phyloP scores from a whole-genome alignment of 2,888 invertebrate species.

The Incurvaria masculella region DNA sequence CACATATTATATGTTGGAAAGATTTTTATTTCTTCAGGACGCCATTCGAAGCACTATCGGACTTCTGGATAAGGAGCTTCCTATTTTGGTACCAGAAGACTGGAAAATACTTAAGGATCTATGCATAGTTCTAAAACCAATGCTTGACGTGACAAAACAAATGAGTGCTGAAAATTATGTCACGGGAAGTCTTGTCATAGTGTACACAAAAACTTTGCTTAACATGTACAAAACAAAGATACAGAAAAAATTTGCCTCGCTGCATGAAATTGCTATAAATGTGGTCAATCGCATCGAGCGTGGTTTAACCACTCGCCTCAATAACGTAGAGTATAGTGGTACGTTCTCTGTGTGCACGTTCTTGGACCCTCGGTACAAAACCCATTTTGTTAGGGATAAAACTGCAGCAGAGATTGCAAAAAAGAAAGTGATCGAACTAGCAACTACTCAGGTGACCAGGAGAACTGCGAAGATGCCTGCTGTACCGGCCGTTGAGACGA shows the following conservation, averaged over 20 bases:
- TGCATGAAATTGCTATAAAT: not conserved
- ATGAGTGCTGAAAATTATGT: constrained; percentile 6
- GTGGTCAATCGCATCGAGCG: constrained; percentile 6
- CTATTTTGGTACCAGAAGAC: constrained; percentile 7
- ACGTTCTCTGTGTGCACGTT: constrained; percentile 14
- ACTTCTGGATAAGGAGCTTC: constrained; percentile 9
- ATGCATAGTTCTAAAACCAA: constrained; percentile 1
- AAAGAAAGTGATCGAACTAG: constrained; percentile 9
- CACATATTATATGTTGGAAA: constrained; percentile 7
- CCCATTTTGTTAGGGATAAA: constrained; percentile 10
- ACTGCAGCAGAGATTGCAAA: constrained; percentile 12
- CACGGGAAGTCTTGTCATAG: constrained; percentile 9
- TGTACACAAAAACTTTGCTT: constrained; percentile 6
- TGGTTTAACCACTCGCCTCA: constrained; percentile 11
- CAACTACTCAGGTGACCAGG: constrained; percentile 7
- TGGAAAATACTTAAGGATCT: constrained; percentile 9
- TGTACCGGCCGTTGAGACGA: too few relatives aligned
- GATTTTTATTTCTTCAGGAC: constrained; percentile 8
- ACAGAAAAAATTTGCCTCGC: constrained; percentile 2
- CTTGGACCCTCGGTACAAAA: constrained; percentile 15
- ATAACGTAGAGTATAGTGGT: constrained; percentile 13
- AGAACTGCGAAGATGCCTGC: too few relatives aligned
- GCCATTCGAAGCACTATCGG: constrained; percentile 8
- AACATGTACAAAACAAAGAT: constrained; percentile 10
- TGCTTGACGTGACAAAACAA: constrained; percentile 3